Evolutionary conservation across 2,113 vertebrate species (phyloP), one percentile per base, ranked within the genome.

Genomic region (Edolisoma coerulescens): DNA sequence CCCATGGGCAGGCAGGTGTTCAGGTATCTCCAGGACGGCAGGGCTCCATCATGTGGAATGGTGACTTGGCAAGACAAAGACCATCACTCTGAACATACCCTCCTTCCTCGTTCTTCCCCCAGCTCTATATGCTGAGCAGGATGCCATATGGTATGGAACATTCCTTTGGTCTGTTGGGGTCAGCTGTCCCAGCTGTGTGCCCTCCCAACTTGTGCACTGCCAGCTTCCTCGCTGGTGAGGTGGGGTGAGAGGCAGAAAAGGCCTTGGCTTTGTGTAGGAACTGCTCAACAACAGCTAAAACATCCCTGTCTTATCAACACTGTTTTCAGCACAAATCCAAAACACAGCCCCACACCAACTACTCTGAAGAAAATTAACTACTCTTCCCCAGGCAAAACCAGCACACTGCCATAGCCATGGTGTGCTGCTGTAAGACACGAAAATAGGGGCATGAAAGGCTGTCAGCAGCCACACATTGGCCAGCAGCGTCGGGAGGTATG

Each of bases 401-500:
- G 30, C 47, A 27, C 63, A 19, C 47, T 54, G 30, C 30, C 20
- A 47, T 7, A 61, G 47, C 21, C 18, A 11, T 20, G 35, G 22
- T 56, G 26, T n/a, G 41, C 30, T 63, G 30, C 28, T 41, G 19
- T 27, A 54, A 61, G 17, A 42, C 26, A 49, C 0, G 0, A 61
- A 83, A 56, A 28, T 6, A 61, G 10, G 30, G 26, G 8, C 21
- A 23, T 18, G 47, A 54, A 76, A 47, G 30, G 8, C 11, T 47
- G 3, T n/a, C 10, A 19, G 39, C 26, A 68, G 26, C 21, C 35
- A 61, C 16, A 41, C 12, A 16, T 10, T 32, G 56, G 47, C 41
- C 41, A 69, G 41, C 21, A 17, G 18, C 21, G 39, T 20, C 0
- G 0, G 9, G 3, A 12, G 39, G 39, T 39, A 12, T 39, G 15